Evolutionary conservation across 2,797 vertebrate species (phyloP).

Genomic region (Lepus townsendii): DNA sequence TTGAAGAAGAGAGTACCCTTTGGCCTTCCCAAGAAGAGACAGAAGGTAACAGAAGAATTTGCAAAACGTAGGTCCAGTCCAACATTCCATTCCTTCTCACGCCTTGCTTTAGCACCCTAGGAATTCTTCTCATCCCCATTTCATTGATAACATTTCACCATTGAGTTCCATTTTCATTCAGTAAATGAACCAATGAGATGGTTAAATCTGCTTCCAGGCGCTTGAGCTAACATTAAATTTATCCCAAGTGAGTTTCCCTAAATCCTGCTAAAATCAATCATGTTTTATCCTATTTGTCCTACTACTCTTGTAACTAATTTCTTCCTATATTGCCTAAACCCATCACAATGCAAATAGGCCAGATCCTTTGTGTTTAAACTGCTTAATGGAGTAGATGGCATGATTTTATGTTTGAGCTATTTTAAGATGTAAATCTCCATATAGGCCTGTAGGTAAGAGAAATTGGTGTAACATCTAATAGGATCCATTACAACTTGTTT

Average conservation of each 20-base stretch:
- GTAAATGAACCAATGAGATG: background rate
- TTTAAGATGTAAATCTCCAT: background rate
- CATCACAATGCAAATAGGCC: background rate
- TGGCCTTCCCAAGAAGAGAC: background rate
- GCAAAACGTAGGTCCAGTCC: background rate
- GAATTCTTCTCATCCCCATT: background rate
- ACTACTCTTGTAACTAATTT: background rate
- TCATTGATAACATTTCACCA: conserved; percentile 13
- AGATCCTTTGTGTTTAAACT: background rate
- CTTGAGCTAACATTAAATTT: background rate
- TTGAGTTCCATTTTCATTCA: background rate
- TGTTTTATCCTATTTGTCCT: background rate
- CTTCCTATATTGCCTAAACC: background rate
- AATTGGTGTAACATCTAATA: background rate
- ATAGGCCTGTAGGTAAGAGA: background rate
- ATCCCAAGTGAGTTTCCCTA: background rate
- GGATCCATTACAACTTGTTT: background rate
- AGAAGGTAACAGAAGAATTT: background rate
- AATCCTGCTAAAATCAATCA: conserved; percentile 15
- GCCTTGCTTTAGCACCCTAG: background rate
- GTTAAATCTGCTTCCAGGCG: background rate
- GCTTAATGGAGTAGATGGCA: background rate
- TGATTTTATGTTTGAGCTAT: background rate
- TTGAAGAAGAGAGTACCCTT: background rate
- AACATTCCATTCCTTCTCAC: background rate